Evolutionary conservation across 2,113 vertebrate species (phyloP).

Genomic region (Nothoprocta perdicaria): DNA sequence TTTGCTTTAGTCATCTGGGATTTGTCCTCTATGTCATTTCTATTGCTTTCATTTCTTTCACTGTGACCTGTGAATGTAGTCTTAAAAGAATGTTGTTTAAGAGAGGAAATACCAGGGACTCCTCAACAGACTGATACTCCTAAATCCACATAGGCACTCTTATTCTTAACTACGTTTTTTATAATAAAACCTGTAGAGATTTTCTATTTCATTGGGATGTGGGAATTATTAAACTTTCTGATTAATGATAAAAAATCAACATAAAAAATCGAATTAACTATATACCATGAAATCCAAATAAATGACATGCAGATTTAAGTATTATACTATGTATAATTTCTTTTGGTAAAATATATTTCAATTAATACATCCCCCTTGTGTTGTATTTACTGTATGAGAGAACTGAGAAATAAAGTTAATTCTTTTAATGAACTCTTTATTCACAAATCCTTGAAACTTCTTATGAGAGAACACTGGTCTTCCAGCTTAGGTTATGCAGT

Average conservation of each 20-base stretch:
- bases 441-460: background rate
- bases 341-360: slow-evolving; percentile 14
- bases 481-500: background rate
- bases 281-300: background rate
- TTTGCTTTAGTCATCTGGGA: background rate
- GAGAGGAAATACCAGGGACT: background rate
- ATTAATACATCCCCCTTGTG: background rate
- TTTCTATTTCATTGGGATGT: background rate
- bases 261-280: too few species aligned
- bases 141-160: background rate
- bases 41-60: slow-evolving; percentile 8
- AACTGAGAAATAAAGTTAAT: slow-evolving; percentile 17
- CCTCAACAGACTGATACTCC: background rate
- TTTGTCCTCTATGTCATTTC: background rate
- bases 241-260: background rate
- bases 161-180: background rate
- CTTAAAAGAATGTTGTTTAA: background rate
- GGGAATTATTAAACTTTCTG: background rate
- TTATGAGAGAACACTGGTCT: background rate
- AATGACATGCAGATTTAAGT: background rate
- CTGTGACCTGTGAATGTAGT: background rate
- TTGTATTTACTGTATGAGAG: slow-evolving; percentile 3
- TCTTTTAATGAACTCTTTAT: background rate
- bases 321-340: background rate
- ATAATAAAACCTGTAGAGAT: background rate